Conservation (phyloP, 1,140 invertebrate species). For the Coptotermes formosanus region DNA sequence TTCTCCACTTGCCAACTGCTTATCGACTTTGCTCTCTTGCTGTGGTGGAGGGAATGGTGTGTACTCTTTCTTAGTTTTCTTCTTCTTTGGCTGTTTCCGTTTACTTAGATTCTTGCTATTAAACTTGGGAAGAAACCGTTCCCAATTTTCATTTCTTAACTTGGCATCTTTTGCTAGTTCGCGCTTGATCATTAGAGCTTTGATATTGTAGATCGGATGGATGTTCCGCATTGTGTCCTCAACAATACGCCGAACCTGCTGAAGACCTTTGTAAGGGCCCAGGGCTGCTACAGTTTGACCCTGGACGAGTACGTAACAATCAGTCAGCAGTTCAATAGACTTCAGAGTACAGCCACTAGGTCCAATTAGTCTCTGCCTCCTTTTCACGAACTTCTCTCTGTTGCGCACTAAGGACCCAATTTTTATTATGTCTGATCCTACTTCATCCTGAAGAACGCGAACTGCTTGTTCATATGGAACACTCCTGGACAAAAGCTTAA, state of each 20-base stretch:
- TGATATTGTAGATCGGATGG: slow-evolving; percentile 99
- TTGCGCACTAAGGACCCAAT: slow-evolving; percentile 89
- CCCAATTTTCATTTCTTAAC: slow-evolving; percentile 94
- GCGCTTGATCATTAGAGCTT: slow-evolving; percentile 96
- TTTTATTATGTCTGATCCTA: slow-evolving; percentile 95
- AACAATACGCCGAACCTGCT: slow-evolving; percentile 83
- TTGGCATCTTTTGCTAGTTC: slow-evolving; percentile 91
- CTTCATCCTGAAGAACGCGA: slow-evolving; percentile 83
- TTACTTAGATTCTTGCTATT: slow-evolving; percentile 88
- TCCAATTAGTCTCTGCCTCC: slow-evolving; percentile 92
- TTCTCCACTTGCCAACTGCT: slow-evolving; percentile 91
- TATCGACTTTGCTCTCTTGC: slow-evolving; percentile 90
- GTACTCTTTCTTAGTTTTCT: slow-evolving; percentile 86
- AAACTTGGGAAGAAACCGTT: slow-evolving; percentile 95
- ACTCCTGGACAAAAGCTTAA: slow-evolving; percentile 91
- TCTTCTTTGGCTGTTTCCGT: slow-evolving; percentile 82
- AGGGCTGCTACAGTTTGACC: slow-evolving; percentile 97
- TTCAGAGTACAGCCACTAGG: slow-evolving; percentile 96
- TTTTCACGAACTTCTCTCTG: slow-evolving; percentile 93
- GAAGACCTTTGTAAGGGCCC: slow-evolving; percentile 92
- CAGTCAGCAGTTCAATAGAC: slow-evolving; percentile 96
- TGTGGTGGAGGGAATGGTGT: slow-evolving; percentile 97
- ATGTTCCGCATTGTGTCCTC: slow-evolving; percentile 99
- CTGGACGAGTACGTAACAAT: slow-evolving; percentile 96
- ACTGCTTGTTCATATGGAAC: slow-evolving; percentile 96